Percentiles rank a stretch among this genome's conserved stretches.
Evolutionary conservation across 2,113 vertebrate genomes (phyloP).

Genomic region (Heloderma charlesbogerti): DNA sequence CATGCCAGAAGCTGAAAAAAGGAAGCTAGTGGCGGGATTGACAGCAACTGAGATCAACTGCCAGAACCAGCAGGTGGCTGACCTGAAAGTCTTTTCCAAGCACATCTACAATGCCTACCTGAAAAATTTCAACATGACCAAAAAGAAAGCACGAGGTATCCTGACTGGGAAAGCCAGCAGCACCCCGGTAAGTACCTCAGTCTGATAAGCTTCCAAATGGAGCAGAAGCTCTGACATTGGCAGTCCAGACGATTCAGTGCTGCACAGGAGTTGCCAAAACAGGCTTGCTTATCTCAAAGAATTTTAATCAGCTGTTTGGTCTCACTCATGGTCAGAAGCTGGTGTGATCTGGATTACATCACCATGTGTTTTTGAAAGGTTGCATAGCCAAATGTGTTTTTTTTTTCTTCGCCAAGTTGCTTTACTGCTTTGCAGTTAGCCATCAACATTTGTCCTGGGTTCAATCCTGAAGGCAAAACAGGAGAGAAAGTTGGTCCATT

Average conservation of each 20-base stretch:
- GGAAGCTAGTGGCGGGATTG: slow-evolving; percentile 92
- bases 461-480: background rate
- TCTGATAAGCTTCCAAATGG: background rate
- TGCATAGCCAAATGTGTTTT: background rate
- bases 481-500: background rate
- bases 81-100: slow-evolving; percentile 93
- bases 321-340: too few species aligned
- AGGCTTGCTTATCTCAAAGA: too few species aligned
- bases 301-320: background rate
- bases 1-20: slow-evolving; percentile 97
- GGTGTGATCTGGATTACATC: background rate
- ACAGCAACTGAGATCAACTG: slow-evolving; percentile 81
- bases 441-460: background rate
- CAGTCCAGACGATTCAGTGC: background rate
- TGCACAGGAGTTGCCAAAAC: too few species aligned
- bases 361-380: too few species aligned
- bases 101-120: slow-evolving; percentile 94
- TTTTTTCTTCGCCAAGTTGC: background rate
- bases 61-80: slow-evolving; percentile 87
- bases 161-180: slow-evolving; percentile 93
- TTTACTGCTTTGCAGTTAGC: background rate
- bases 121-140: slow-evolving; percentile 98
- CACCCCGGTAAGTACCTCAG: slow-evolving; percentile 84
- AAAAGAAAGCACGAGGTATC: slow-evolving; percentile 96
- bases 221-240: background rate